Evolutionary conservation across 2,888 invertebrate genomes (phyloP), one percentile per base, ranked within the genome.

Genomic region (Dysmachus trigonus): DNA sequence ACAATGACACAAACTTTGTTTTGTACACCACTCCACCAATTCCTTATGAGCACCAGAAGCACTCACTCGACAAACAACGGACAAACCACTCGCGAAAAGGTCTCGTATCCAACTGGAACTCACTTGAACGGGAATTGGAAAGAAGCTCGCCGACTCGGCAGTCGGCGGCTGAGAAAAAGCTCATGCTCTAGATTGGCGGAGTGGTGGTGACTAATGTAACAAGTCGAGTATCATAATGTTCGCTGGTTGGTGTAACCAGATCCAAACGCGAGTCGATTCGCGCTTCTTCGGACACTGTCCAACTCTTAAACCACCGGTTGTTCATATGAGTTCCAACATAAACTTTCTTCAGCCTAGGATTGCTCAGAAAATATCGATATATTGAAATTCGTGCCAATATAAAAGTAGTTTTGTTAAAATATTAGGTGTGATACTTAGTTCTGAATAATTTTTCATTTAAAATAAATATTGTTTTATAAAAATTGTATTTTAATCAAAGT

Each of bases 51-150:
- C 41, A 77, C 22, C 27, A 47, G 47, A 35, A 47, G 47, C 77
- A 47, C 77, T 77, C 27, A 77, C 35, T 76, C 41, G 38, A 76
- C 13, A 35, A 30, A 72, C n/a, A n/a, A 47, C 47, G n/a, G 47
- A 62, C 31, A n/a, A 77, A 77, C 77, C 47, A 30, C 22, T 38
- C 77, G 47, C 77, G 30, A 15, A 77, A 77, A 77, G 47, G 77
- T 77, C 47, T 77, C 77, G 47, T 77, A 41, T 77, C 77, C 47
- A 77, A 77, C 77, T 77, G 77, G 77, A 77, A 77, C 73, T 31
- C 31, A 7, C 15, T 47, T 47, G 15, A 15, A 77, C 38, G 35
- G 77, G 77, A 77, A 47, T 77, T 77, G 77, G 77, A 77, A 77
- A 35, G 77, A 77, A 77, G 47, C 77, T 77, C 77, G 35, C 4